phyloP scores from a whole-genome alignment of 2,797 vertebrate genomes.

The Phyllotis vaccarum region DNA sequence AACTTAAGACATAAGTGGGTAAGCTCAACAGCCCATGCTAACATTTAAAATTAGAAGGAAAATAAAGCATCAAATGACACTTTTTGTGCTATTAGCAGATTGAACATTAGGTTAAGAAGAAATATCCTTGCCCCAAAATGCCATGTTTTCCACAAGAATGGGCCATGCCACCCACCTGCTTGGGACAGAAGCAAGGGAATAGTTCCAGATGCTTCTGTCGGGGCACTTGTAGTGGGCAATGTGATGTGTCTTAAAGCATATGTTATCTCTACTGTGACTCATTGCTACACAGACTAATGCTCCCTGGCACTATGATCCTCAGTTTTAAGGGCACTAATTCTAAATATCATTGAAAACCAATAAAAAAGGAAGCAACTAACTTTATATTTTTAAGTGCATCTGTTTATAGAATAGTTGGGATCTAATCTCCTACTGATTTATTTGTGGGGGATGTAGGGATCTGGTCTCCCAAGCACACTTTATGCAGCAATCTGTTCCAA shows the following conservation, averaged over 20 bases:
- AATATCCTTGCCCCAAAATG: constrained; percentile 48
- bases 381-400: neutral
- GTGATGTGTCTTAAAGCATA: constrained; percentile 66
- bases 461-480: neutral
- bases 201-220: constrained; percentile 49
- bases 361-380: constrained; percentile 72
- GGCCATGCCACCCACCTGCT: constrained; percentile 1
- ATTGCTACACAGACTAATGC: constrained; percentile 50
- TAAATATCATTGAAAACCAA: constrained; percentile 75
- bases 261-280: constrained; percentile 65
- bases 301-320: constrained; percentile 45
- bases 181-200: neutral
- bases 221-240: constrained; percentile 56
- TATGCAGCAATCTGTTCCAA: constrained; percentile 16
- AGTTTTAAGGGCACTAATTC: constrained; percentile 75
- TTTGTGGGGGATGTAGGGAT: constrained; percentile 9
- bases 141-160: constrained; percentile 17
- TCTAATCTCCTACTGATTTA: constrained; percentile 58
- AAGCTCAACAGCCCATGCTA: neutral
- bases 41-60: constrained; percentile 17
- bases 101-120: neutral
- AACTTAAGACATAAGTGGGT: neutral
- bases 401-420: constrained; percentile 56
- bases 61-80: constrained; percentile 15
- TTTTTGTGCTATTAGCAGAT: constrained; percentile 47